Conservation (phyloP, 2,113 vertebrate genomes). For the Scytalopus superciliaris region DNA sequence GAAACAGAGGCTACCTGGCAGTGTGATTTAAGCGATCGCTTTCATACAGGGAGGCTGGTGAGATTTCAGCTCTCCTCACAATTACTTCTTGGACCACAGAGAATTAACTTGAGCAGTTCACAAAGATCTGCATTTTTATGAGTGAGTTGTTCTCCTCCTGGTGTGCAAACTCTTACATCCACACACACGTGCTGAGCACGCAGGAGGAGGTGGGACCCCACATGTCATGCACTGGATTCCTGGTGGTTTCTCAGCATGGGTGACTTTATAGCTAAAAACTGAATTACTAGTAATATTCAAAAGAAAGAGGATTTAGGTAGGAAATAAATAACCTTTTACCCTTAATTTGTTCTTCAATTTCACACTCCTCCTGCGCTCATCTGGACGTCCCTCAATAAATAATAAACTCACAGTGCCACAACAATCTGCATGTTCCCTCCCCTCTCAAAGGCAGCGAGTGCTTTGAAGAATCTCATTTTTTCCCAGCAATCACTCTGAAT, state of each 20-base stretch:
- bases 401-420: not conserved
- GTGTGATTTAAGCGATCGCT: not conserved
- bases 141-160: not conserved
- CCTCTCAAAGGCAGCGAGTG: not conserved
- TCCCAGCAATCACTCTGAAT: not conserved
- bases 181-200: rapidly evolving
- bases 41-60: not conserved
- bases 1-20: not conserved
- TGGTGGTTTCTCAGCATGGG: not conserved
- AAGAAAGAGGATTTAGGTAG: not conserved
- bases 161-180: not conserved
- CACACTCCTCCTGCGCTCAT: not conserved
- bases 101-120: not conserved
- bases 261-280: not conserved
- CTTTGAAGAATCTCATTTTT: not conserved
- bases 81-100: not conserved
- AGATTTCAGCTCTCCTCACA: not conserved
- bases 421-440: not conserved
- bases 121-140: not conserved
- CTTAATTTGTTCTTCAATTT: constrained; percentile 46
- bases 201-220: not conserved
- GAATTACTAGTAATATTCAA: not conserved
- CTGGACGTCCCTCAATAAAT: constrained; percentile 16
- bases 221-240: rapidly evolving
- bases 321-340: constrained; percentile 16